A percentile compares a stretch with the other conserved stretches of the same genome.
These are phyloP conservation scores for Octodonta nipae DNA, from an alignment of 2,888 invertebrate species.

Conservation along the genomic window DNA sequence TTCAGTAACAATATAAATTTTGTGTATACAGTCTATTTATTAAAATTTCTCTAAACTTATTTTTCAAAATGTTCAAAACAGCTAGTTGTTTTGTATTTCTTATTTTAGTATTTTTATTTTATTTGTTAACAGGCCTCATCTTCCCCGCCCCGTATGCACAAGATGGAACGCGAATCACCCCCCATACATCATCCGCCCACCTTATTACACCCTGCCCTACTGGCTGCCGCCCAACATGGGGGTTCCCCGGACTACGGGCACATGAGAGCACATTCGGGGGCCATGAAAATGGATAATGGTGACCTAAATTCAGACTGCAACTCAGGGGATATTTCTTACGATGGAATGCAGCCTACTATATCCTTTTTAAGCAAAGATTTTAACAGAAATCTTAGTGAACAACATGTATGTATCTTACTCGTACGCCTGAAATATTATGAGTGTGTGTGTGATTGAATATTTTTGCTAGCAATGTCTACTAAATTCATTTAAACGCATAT, in stretches of 20 bases:
- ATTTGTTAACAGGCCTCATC: slow-evolving; percentile 32
- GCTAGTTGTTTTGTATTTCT: not conserved
- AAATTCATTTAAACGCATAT: not conserved
- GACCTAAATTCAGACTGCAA: slow-evolving; percentile 83
- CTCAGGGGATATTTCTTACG: slow-evolving; percentile 80
- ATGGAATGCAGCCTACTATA: slow-evolving; percentile 89
- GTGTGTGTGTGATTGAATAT: too few species aligned
- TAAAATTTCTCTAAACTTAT: not conserved
- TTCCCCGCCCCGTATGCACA: slow-evolving; percentile 53
- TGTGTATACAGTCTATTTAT: not conserved
- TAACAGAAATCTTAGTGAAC: slow-evolving; percentile 27
- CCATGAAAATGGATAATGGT: slow-evolving; percentile 61
- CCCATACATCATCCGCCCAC: slow-evolving; percentile 75
- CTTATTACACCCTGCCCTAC: slow-evolving; percentile 70
- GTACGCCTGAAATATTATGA: not conserved
- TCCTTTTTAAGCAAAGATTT: slow-evolving; percentile 62
- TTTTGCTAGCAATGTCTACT: slow-evolving; percentile 4
- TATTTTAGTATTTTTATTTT: slow-evolving; percentile 3
- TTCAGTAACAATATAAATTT: not conserved
- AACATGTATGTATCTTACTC: slow-evolving; percentile 23
- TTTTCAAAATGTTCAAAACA: not conserved
- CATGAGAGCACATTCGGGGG: slow-evolving; percentile 42
- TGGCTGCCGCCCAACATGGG: slow-evolving; percentile 70
- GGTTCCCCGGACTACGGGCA: slow-evolving; percentile 70
- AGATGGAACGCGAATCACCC: slow-evolving; percentile 66